A percentile compares a stretch with the other conserved stretches of the same genome.
These are phyloP conservation scores for Epinotia bilunana DNA, from an alignment of 2,888 invertebrate genomes.

Conservation along the genomic window DNA sequence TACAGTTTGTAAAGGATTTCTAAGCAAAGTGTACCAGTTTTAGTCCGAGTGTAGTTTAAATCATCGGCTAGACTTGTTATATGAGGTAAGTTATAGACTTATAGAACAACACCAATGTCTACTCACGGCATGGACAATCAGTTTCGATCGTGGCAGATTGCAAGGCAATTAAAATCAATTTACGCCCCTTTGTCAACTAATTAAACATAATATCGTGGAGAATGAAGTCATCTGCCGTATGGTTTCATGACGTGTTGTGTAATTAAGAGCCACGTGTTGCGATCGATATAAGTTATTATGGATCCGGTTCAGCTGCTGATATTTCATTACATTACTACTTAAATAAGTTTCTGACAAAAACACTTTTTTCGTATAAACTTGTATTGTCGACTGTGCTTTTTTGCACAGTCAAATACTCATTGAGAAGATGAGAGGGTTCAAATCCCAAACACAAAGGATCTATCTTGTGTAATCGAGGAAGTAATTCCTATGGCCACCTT, in stretches of 20 bases:
- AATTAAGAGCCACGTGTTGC: constrained; percentile 14
- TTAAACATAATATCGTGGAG: constrained; percentile 6
- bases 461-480: too few species aligned
- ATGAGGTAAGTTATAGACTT: too few species aligned
- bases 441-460: too few species aligned
- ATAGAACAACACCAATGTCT: constrained; percentile 4
- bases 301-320: background rate
- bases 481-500: too few species aligned
- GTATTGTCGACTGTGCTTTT: too few species aligned
- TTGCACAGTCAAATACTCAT: too few species aligned
- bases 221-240: constrained; percentile 14
- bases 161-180: constrained; percentile 4
- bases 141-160: background rate
- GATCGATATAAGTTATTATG: background rate
- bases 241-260: constrained; percentile 19
- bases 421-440: too few species aligned
- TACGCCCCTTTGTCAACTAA: background rate
- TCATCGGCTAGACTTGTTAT: background rate
- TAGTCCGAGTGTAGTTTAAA: too few species aligned
- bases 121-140: background rate
- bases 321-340: background rate
- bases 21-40: too few species aligned
- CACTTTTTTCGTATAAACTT: too few species aligned
- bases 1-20: too few species aligned
- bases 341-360: background rate